Base-by-base conservation (phyloP, 1,140 invertebrate genomes). In the Phenacoccus solenopsis region DNA sequence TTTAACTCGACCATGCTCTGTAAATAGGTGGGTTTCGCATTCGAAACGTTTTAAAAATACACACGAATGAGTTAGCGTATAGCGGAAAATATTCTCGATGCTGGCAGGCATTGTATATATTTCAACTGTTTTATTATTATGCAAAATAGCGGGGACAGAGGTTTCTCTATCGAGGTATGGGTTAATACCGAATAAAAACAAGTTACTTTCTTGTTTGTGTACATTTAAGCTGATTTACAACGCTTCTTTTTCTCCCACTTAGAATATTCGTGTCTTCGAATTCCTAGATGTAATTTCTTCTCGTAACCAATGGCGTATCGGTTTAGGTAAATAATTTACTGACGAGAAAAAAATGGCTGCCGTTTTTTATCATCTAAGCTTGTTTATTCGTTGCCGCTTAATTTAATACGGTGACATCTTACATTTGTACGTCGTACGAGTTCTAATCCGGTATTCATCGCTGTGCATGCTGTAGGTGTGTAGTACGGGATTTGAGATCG, bases 51-150 rank as follows among this genome's bases (percentile, higher is more conserved):
- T n/a, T 49, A 49, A 49, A 49, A 49, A 49, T 49, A 49, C 38
- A 49, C 38, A 49, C 30, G 30, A 32, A 32, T n/a, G n/a, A n/a
- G n/a, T n/a, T n/a, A 32, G 3, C 16, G 38, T n/a, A 49, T 3
- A 49, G 38, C 38, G 38, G 38, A 49, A 49, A 49, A 49, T 49
- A 49, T 49, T 49, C n/a, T n/a, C n/a, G n/a, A 49, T n/a, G 38
- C 38, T 49, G 38, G 12, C 2, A 49, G 38, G 38, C 38, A 49
- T 49, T n/a, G 38, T 49, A 49, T n/a, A 49, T 49, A 49, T 49
- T 49, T 49, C 38, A 49, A 49, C 38, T 49, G 38, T 49, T 49
- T 49, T 49, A 49, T 49, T 49, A 49, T 49, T 49, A 49, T 49
- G 38, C 38, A 49, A 49, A 49, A 49, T 49, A 49, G 38, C n/a